These are phyloP conservation scores for Prenolepis imparis DNA, from an alignment of 2,888 invertebrate species.

Conservation along the genomic window DNA sequence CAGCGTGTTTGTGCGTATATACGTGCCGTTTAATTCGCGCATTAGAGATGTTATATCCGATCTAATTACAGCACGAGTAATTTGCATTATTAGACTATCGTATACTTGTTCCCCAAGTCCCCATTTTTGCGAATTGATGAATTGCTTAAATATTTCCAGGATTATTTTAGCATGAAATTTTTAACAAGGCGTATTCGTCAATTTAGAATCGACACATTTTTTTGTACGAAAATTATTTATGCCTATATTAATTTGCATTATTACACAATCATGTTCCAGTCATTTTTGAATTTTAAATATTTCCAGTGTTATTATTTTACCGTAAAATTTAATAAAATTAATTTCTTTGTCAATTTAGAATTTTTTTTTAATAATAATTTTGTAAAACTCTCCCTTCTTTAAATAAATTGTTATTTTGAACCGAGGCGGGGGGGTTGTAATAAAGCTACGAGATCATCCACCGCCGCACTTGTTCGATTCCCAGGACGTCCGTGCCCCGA, in stretches of 20 bases:
- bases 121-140: too few relatives aligned
- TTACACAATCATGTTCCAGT: too few relatives aligned
- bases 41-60: constrained; percentile 3
- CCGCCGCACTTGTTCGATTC: constrained; percentile 22
- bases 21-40: background rate
- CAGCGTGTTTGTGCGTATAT: background rate
- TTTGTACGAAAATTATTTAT: too few relatives aligned
- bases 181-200: too few relatives aligned
- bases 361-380: too few relatives aligned
- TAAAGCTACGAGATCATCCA: background rate
- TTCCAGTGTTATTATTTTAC: background rate
- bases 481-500: constrained; percentile 3
- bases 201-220: too few relatives aligned
- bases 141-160: too few relatives aligned
- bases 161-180: too few relatives aligned
- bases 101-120: background rate
- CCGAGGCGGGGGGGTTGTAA: background rate
- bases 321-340: too few relatives aligned
- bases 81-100: background rate
- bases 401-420: background rate
- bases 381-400: too few relatives aligned
- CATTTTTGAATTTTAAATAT: background rate
- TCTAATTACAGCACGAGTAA: constrained; percentile 29
- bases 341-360: too few relatives aligned
- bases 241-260: too few relatives aligned